A percentile compares a stretch with the other conserved stretches of the same genome.
These are phyloP conservation scores for Coenonympha glycerion DNA, from an alignment of 2,888 invertebrate species.

Conservation along the genomic window DNA sequence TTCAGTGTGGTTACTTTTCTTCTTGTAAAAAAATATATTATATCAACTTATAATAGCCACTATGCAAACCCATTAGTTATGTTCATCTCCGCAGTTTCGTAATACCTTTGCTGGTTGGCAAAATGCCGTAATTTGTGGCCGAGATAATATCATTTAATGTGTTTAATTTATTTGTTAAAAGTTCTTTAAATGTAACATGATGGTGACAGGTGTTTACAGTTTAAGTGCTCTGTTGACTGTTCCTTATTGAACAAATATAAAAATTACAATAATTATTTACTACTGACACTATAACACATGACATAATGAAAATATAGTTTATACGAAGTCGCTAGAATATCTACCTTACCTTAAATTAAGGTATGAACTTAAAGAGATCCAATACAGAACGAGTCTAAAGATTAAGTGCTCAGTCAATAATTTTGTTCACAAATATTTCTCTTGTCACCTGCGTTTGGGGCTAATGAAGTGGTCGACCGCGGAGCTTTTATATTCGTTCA, in stretches of 20 bases:
- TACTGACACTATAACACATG: no score
- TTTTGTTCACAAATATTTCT: constrained; percentile 29
- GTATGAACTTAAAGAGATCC: constrained; percentile 10
- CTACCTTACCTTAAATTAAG: no score
- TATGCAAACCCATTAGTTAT: constrained; percentile 28
- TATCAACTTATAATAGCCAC: neutral
- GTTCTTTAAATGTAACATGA: constrained; percentile 27
- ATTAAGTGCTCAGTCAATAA: constrained; percentile 24
- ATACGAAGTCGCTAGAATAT: no score
- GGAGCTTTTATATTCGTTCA: constrained; percentile 35
- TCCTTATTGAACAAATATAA: no score
- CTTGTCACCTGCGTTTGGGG: constrained; percentile 28
- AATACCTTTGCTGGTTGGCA: constrained; percentile 38
- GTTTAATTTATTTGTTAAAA: constrained; percentile 8
- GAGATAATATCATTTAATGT: neutral
- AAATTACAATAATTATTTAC: no score
- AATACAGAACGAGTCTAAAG: constrained; percentile 17
- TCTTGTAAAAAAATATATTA: constrained; percentile 21
- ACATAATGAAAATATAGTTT: no score
- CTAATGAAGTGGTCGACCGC: constrained; percentile 47
- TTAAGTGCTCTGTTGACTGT: no score
- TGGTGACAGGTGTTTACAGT: no score
- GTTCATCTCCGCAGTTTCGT: constrained; percentile 36
- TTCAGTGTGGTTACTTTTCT: no score
- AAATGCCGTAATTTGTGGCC: constrained; percentile 6